Base-by-base conservation (phyloP, 2,888 invertebrate species). In the Melieria omissa region DNA sequence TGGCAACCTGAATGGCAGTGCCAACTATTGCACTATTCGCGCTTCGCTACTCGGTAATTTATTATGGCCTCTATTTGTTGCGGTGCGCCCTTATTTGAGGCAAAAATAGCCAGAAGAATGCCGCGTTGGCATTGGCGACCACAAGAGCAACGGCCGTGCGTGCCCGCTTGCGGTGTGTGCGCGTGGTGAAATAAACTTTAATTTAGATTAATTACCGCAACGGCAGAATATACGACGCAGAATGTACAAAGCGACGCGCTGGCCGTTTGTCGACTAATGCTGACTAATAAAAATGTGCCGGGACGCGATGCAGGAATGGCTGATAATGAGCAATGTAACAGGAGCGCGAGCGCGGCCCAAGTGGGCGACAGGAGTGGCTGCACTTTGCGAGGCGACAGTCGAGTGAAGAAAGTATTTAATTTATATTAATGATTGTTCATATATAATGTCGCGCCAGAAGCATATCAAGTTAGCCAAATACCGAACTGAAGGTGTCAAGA, bases 121-220 rank as follows among this genome's bases (percentile, higher is more conserved):
- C 2, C 29, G 29, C 29, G 29, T 29, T 29, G 29, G 29, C 29
- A 29, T 29, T 29, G 29, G 29, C 29, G 29, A 29, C 29, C 29
- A 29, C 0, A 29, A 29, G 29, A 29, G 29, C 29, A 29, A 29
- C 29, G 29, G 29, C 29, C 29, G 29, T 29, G 29, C 29, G 29
- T 29, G 29, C 29, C 29, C 29, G 29, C 3, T 29, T 2, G 29
- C 29, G 1, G 29, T 29, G 29, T 29, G 29, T 29, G 29, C 29
- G 29, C 3, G 14, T 29, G 57, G 57, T 57, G 16, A 57, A 12
- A 6, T 52, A 29, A 52, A 16, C 57, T 14, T 12, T 57, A 57
- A 57, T 57, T 57, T 57, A 57, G 57, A 57, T 57, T 57, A 57
- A 57, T 57, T 57, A 57, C 57, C 9, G 9, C 14, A 52, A 14